Percentiles rank a stretch among this genome's conserved stretches.
Evolutionary conservation across 2,113 vertebrate species (phyloP).

Genomic region (Eurystomus gularis): DNA sequence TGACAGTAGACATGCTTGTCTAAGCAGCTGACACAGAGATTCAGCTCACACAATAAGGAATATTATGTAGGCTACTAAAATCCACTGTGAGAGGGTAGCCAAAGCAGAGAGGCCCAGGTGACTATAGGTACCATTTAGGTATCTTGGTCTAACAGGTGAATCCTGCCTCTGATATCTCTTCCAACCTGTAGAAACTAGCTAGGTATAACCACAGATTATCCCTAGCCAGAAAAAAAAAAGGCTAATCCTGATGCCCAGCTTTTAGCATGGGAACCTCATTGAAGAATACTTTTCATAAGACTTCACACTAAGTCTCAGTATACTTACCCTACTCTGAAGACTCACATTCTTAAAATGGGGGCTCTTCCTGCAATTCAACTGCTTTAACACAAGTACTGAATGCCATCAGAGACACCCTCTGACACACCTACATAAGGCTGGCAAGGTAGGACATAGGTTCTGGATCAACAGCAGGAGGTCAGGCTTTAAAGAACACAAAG

Average conservation of each 20-base stretch:
- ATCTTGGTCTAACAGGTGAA: background rate
- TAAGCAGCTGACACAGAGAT: background rate
- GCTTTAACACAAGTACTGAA: background rate
- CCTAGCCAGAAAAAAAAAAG: background rate
- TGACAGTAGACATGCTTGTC: background rate
- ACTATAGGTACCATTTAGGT: background rate
- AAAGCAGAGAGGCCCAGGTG: background rate
- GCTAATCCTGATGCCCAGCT: background rate
- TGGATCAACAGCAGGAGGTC: background rate
- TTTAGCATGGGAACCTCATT: background rate
- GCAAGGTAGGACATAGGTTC: background rate
- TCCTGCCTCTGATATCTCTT: background rate
- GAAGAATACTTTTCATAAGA: background rate
- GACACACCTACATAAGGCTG: background rate
- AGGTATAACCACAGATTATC: background rate
- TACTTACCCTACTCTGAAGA: background rate
- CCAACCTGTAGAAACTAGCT: background rate
- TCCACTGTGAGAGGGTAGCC: no score
- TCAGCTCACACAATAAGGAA: background rate
- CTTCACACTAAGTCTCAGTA: background rate
- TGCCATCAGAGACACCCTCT: background rate
- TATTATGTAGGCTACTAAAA: background rate
- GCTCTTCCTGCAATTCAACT: background rate
- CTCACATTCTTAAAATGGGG: background rate
- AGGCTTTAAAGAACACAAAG: background rate